phyloP scores from a whole-genome alignment of 2,888 invertebrate genomes.

The Agrochola litura region DNA sequence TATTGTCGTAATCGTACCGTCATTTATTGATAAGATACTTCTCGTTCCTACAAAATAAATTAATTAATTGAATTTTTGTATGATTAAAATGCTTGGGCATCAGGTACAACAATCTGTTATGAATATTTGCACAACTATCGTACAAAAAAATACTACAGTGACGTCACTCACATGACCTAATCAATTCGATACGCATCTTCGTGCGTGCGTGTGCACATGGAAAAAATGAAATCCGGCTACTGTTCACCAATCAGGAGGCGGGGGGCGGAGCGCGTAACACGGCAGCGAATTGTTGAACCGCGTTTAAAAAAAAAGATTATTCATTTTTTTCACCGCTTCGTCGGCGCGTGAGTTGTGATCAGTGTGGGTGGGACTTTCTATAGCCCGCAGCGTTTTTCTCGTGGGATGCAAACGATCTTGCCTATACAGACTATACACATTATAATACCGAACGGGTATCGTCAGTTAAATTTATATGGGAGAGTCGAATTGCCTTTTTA shows the following conservation, averaged over 20 bases:
- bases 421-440: slow-evolving; percentile 67
- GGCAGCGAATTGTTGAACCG: slow-evolving; percentile 81
- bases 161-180: slow-evolving; percentile 58
- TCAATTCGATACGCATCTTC: slow-evolving; percentile 68
- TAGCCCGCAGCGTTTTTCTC: slow-evolving; percentile 83
- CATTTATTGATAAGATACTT: background rate
- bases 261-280: slow-evolving; percentile 87
- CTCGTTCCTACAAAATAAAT: background rate
- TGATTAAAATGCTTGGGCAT: background rate
- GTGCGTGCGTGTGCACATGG: slow-evolving; percentile 67
- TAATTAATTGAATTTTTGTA: background rate
- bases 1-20: too few relatives aligned
- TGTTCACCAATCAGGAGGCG: slow-evolving; percentile 84
- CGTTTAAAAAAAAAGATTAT: slow-evolving; percentile 80
- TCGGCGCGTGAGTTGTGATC: slow-evolving; percentile 72
- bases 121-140: background rate
- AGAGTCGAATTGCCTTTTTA: slow-evolving; percentile 64
- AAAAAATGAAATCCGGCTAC: slow-evolving; percentile 81
- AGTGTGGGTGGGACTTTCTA: slow-evolving; percentile 90
- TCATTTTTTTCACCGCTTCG: slow-evolving; percentile 69
- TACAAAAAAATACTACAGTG: slow-evolving; percentile 30
- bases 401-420: slow-evolving; percentile 79
- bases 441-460: slow-evolving; percentile 62
- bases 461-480: slow-evolving; percentile 68
- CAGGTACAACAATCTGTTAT: background rate